Conservation (phyloP, 2,797 vertebrate genomes). For the Staurois parvus region DNA sequence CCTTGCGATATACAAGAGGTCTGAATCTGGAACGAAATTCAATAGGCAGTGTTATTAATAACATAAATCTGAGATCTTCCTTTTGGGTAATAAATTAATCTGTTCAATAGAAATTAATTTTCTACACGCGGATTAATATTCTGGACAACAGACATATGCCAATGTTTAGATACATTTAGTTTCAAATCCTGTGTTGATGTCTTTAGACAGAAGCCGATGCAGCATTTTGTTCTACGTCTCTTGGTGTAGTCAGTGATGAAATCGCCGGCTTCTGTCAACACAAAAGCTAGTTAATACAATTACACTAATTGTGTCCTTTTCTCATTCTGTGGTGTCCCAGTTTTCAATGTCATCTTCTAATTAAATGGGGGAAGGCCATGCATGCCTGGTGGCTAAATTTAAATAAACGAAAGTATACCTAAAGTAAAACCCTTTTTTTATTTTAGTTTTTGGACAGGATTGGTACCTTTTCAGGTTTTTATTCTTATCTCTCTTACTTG, state of each 20-base stretch:
- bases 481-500: background rate
- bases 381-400: background rate
- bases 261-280: conserved; percentile 30
- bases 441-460: too few relatives aligned
- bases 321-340: background rate
- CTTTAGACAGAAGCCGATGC: conserved; percentile 7
- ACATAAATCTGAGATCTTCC: too few relatives aligned
- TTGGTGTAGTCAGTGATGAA: conserved; percentile 12
- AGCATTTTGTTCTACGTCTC: conserved; percentile 6
- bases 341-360: background rate
- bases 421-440: background rate
- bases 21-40: too few relatives aligned
- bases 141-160: background rate
- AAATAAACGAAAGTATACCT: background rate
- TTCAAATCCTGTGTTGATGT: background rate
- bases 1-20: too few relatives aligned
- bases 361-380: conserved; percentile 2
- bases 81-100: too few relatives aligned
- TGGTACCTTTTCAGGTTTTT: background rate
- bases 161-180: too few relatives aligned
- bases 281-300: conserved; percentile 27
- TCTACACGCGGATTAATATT: background rate
- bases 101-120: background rate
- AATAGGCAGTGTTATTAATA: too few relatives aligned
- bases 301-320: background rate